Evolutionary conservation across 1,140 invertebrate genomes (phyloP).

Genomic region (Trachymyrmex cornetzi): DNA sequence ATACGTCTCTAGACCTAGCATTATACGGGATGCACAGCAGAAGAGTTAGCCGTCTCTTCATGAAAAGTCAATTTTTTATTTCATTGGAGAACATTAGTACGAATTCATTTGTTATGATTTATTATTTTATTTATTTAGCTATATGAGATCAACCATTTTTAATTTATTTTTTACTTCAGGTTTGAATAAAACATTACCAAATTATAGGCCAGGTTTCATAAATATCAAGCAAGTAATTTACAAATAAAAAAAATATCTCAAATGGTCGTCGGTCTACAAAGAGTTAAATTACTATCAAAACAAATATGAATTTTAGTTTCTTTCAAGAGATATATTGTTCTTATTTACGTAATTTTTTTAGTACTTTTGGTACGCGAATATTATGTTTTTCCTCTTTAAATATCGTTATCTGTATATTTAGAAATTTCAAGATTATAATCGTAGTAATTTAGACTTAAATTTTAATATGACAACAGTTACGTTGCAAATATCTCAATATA

Average conservation of each 20-base stretch:
- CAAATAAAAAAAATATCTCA: too few relatives aligned
- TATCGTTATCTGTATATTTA: not conserved
- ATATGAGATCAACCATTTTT: too few relatives aligned
- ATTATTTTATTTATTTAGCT: not conserved
- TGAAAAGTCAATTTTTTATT: not conserved
- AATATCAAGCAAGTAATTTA: too few relatives aligned
- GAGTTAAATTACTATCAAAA: not conserved
- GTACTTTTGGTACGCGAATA: not conserved
- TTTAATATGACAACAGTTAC: conserved; percentile 20
- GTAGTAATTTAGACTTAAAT: not conserved
- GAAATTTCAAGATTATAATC: not conserved
- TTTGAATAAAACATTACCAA: too few relatives aligned
- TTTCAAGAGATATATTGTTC: not conserved
- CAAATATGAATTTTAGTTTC: not conserved
- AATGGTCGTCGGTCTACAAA: too few relatives aligned
- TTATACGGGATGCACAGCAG: not conserved
- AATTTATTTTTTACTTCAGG: too few relatives aligned
- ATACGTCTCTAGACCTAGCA: too few relatives aligned
- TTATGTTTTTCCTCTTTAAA: not conserved
- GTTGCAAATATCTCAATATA: not conserved
- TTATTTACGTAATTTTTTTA: not conserved
- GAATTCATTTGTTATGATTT: not conserved
- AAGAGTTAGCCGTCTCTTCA: conserved; percentile 1
- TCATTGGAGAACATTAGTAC: not conserved
- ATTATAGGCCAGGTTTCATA: too few relatives aligned